Percentiles rank a stretch among this genome's conserved stretches.
Evolutionary conservation across 2,888 invertebrate species (phyloP).

Genomic region (Napeogenes sylphis): DNA sequence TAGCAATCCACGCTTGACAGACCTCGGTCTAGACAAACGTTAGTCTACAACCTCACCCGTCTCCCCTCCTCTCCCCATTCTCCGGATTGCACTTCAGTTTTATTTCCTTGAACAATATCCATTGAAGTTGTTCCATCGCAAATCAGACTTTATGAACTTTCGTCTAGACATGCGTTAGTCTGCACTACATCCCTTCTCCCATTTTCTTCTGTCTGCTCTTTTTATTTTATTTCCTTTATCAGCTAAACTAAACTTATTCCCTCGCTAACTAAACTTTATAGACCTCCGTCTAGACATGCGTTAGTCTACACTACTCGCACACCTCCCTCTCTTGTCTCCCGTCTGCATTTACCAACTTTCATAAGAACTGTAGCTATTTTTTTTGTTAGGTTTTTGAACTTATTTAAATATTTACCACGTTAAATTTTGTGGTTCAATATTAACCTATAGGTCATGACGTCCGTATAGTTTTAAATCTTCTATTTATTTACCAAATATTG

Average conservation of each 20-base stretch:
- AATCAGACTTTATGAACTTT: constrained; percentile 10
- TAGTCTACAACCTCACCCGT: constrained; percentile 3
- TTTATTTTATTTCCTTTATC: constrained; percentile 4
- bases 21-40: constrained; percentile 7
- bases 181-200: constrained; percentile 15
- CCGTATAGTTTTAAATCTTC: no score
- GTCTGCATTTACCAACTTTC: no score
- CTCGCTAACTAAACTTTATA: no score
- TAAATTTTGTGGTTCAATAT: no score
- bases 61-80: constrained; percentile 8
- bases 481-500: no score
- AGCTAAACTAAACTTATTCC: no score
- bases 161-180: constrained; percentile 55
- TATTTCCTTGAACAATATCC: constrained; percentile 6
- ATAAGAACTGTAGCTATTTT: no score
- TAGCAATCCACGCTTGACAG: constrained; percentile 1
- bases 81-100: constrained; percentile 11
- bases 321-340: no score
- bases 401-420: no score
- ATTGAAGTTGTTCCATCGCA: not conserved
- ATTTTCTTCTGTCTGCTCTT: constrained; percentile 9
- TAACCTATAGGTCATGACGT: no score
- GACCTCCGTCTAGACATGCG: no score
- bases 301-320: constrained; percentile 3
- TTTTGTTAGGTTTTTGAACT: no score